A percentile compares a stretch with the other conserved stretches of the same genome.
Conservation (phyloP, 2,113 vertebrate species). For the Capra hircus region DNA sequence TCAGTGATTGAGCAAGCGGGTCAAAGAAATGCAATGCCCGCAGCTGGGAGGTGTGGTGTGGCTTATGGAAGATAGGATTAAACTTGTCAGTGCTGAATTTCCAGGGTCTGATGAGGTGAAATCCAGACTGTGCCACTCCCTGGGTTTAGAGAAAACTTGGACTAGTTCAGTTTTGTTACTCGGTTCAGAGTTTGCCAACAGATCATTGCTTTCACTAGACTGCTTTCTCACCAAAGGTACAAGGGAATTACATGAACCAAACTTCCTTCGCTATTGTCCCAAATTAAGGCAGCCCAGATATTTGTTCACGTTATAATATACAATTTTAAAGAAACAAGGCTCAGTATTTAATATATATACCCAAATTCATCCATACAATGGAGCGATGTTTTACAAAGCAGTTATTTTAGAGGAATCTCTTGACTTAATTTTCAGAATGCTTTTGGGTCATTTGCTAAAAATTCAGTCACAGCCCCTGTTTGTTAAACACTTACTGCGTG, state of each 20-base stretch:
- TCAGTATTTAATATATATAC: background rate
- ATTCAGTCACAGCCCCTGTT: background rate
- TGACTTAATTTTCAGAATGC: background rate
- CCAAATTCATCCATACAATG: background rate
- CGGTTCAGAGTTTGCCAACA: background rate
- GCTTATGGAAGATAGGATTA: conserved; percentile 48
- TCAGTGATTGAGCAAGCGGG: background rate
- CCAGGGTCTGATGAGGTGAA: background rate
- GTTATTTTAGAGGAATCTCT: background rate
- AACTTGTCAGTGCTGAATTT: conserved; percentile 24
- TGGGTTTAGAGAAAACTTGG: background rate
- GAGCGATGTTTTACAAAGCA: background rate
- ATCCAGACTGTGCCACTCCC: background rate
- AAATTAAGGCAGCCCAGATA: background rate
- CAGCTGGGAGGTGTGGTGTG: conserved; percentile 48
- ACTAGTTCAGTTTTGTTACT: background rate
- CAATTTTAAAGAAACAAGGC: background rate
- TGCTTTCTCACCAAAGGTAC: background rate
- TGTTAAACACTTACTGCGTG: background rate
- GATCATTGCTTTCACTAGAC: background rate
- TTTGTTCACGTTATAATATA: background rate
- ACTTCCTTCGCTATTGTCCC: background rate
- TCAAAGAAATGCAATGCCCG: conserved; percentile 55
- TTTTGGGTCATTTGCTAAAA: background rate
- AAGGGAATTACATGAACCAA: background rate